Percentiles rank a stretch among this genome's conserved stretches.
phyloP scores from a whole-genome alignment of 2,888 invertebrate species.

The Lacanobia oleracea region DNA sequence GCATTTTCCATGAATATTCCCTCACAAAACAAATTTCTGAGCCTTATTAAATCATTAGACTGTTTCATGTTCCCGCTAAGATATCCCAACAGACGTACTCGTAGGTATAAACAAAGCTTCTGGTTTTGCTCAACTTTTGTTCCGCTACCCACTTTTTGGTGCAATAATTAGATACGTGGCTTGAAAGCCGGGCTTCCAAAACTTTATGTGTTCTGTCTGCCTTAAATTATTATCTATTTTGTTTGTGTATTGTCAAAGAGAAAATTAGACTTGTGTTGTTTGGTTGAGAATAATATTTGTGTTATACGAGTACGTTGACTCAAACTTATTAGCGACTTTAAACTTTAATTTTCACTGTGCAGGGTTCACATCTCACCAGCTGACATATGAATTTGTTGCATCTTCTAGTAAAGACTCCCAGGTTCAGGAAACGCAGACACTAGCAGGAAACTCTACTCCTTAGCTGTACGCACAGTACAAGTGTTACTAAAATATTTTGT shows the following conservation, averaged over 20 bases:
- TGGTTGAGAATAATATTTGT: neutral
- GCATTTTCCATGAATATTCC: neutral
- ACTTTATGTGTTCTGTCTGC: conserved; percentile 43
- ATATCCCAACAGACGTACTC: conserved; percentile 33
- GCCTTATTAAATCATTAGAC: conserved; percentile 35
- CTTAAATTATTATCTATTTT: conserved; percentile 55
- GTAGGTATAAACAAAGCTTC: conserved; percentile 34
- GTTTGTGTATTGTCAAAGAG: conserved; percentile 38
- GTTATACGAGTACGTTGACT: too few species aligned
- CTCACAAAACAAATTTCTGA: conserved; percentile 5
- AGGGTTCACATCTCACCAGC: too few species aligned
- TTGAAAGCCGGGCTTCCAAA: conserved; percentile 33
- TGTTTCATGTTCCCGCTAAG: conserved; percentile 52
- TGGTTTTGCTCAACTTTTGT: conserved; percentile 58
- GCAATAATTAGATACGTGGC: conserved; percentile 57
- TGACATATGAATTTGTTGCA: too few species aligned
- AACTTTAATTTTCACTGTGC: too few species aligned
- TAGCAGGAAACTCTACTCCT: too few species aligned
- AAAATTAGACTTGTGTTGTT: conserved; percentile 32
- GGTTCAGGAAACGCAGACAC: too few species aligned
- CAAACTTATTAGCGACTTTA: too few species aligned
- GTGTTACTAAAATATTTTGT: too few species aligned
- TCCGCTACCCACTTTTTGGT: conserved; percentile 29
- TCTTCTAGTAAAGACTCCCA: too few species aligned
- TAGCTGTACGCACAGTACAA: too few species aligned